Base-by-base conservation (phyloP, 2,797 vertebrate genomes). In the Argentina silus region DNA sequence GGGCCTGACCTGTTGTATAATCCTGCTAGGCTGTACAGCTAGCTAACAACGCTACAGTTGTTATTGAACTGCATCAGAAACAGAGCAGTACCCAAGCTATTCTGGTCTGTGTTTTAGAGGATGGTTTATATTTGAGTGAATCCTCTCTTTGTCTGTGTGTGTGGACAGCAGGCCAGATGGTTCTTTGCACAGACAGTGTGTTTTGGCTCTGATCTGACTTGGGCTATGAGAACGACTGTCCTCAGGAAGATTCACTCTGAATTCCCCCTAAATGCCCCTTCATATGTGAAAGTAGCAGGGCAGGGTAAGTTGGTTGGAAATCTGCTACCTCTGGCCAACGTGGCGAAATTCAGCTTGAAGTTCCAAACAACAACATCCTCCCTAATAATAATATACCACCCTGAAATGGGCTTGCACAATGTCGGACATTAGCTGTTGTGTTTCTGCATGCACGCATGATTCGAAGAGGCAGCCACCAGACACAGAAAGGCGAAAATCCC, bases 191-290 rank as follows among this genome's bases (percentile, higher is more conserved):
- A 72, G 69, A 56, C 76, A 23, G 77, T 77, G 70, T 74, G 77
- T 78, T 81, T 81, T 86, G 84, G 83, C 83, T 79, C 77, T 11
- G 61, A 72, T 47, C 71, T 12, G 68, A 56, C 59, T 60, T 67
- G 43, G 61, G 79, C 80, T 82, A 78, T 71, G 50, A 57, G 77
- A 81, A 83, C 69, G 72, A 64, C 50, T 11, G 55, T 78, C 64
- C 72, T 51, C 27, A 65, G 70, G 43, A 57, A 47, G 47, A 56
- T 67, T 77, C 21, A 71, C 63, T 56, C 44, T 23, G 7, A 70
- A 70, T 55, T 11, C 21, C 19, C 21, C 17, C 50, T 15, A 53
- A 15, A 53, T 12, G 50, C 27, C 27, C 27, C 27, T 36, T 36
- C 27, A 36, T 36, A 36, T 36, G 27, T 1, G 27, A 36, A 36